Conservation (phyloP, 2,888 invertebrate species). For the Agrotis puta region DNA sequence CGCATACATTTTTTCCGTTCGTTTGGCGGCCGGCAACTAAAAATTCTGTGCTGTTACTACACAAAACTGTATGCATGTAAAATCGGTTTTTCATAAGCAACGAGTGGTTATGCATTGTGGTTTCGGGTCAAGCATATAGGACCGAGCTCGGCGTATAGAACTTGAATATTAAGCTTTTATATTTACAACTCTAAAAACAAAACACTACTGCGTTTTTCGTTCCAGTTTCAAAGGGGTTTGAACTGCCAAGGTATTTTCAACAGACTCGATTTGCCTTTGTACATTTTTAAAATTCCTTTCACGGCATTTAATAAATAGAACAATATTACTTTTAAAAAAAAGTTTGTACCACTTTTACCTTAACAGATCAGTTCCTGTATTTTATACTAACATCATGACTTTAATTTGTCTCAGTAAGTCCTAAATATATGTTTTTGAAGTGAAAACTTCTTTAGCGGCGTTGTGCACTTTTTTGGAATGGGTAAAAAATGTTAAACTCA, state of each 20-base stretch:
- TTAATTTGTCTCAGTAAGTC: too few species aligned
- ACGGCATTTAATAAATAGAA: too few species aligned
- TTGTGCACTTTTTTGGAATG: too few species aligned
- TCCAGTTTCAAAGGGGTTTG: too few species aligned
- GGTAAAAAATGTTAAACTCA: too few species aligned
- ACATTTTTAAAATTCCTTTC: too few species aligned
- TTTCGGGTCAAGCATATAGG: slow-evolving; percentile 51
- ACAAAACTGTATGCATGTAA: slow-evolving; percentile 31
- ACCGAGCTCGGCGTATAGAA: background rate
- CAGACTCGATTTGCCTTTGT: background rate
- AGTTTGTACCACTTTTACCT: too few species aligned
- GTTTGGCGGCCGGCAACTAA: slow-evolving; percentile 20
- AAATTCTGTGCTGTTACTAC: slow-evolving; percentile 39
- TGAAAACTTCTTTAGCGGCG: too few species aligned
- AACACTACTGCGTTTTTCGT: slow-evolving; percentile 2
- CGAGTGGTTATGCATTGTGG: slow-evolving; percentile 35
- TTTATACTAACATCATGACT: too few species aligned
- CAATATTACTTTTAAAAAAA: too few species aligned
- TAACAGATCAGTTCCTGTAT: too few species aligned
- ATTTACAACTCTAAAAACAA: slow-evolving; percentile 6
- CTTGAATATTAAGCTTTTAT: slow-evolving; percentile 9
- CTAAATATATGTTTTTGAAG: too few species aligned
- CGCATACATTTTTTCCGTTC: slow-evolving; percentile 43
- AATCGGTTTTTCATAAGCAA: slow-evolving; percentile 50
- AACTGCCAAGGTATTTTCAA: background rate